These are phyloP conservation scores for Gryllus bimaculatus DNA, from an alignment of 1,140 invertebrate genomes.

Conservation along the genomic window DNA sequence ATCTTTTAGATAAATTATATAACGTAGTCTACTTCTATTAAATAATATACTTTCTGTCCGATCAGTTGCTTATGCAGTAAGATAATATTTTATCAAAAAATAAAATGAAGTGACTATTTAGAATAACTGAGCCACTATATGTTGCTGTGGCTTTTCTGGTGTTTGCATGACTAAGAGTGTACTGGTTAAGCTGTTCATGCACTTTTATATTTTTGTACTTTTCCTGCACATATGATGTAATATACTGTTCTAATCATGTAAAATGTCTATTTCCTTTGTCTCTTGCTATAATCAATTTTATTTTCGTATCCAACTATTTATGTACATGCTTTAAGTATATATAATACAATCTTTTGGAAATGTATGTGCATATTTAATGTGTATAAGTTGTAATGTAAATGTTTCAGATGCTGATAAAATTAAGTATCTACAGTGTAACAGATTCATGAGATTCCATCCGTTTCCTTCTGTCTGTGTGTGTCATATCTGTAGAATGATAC, in stretches of 20 bases:
- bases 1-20: too few relatives aligned
- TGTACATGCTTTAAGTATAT: not conserved
- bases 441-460: not conserved
- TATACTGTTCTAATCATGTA: not conserved
- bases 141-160: too few relatives aligned
- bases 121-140: too few relatives aligned
- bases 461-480: too few relatives aligned
- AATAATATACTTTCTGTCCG: too few relatives aligned
- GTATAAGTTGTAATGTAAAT: constrained; percentile 6
- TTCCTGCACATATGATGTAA: constrained; percentile 21
- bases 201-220: constrained; percentile 24
- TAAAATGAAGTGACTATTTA: too few relatives aligned
- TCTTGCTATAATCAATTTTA: not conserved
- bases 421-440: not conserved
- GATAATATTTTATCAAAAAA: too few relatives aligned
- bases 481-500: not conserved
- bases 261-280: not conserved
- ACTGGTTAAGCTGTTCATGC: constrained; percentile 8
- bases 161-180: not conserved
- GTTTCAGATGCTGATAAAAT: not conserved
- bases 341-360: not conserved
- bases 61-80: too few relatives aligned
- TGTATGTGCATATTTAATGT: not conserved
- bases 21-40: too few relatives aligned
- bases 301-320: not conserved